Percentiles rank a stretch among this genome's conserved stretches.
Evolutionary conservation across 2,797 vertebrate genomes (phyloP).

Genomic region (Alfaro cultratus): DNA sequence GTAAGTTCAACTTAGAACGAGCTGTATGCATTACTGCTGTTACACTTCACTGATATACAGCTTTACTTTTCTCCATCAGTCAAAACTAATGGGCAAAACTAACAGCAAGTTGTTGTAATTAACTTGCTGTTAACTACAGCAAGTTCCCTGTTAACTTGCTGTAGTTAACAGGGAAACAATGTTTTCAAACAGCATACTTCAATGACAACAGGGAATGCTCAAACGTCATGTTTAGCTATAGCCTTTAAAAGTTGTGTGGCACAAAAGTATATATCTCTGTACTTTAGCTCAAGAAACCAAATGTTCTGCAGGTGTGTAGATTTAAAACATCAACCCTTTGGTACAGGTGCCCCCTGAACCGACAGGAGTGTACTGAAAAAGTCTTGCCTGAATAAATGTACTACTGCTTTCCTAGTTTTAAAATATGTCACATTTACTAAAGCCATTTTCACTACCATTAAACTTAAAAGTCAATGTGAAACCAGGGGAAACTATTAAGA

Average conservation of each 20-base stretch:
- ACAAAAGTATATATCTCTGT: not conserved
- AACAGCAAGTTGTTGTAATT: too few relatives aligned
- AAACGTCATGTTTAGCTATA: not conserved
- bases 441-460: not conserved
- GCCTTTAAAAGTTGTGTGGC: not conserved
- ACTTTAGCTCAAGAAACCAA: not conserved
- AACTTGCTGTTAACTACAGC: too few relatives aligned
- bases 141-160: too few relatives aligned
- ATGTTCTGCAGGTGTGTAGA: not conserved
- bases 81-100: too few relatives aligned
- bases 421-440: not conserved
- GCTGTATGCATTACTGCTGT: not conserved
- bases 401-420: not conserved
- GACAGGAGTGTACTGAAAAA: not conserved
- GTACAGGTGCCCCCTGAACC: not conserved
- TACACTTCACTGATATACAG: not conserved
- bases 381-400: not conserved
- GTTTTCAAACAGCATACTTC: not conserved
- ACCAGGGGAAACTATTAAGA: not conserved
- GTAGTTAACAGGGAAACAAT: not conserved
- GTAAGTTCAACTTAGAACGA: not conserved
- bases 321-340: not conserved
- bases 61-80: not conserved
- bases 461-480: not conserved
- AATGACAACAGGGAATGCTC: not conserved